These are phyloP conservation scores for Rotaria magnacalcarata DNA, from an alignment of 2,888 invertebrate genomes.

Conservation along the genomic window DNA sequence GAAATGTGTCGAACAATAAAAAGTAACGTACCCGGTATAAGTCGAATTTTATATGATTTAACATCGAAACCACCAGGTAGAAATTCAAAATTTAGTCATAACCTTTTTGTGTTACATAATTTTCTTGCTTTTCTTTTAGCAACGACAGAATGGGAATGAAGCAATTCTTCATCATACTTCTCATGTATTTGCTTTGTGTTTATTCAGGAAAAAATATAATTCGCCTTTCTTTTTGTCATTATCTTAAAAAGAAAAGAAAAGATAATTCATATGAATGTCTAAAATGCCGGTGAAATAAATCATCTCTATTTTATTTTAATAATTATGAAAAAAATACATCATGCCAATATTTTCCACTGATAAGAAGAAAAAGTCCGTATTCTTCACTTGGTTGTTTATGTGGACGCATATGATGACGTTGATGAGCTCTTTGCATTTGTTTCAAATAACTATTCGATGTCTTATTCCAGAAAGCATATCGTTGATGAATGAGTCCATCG, in stretches of 20 bases:
- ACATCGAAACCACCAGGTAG: constrained; percentile 56
- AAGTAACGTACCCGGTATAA: constrained; percentile 77
- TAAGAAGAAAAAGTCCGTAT: neutral
- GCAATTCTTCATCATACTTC: too few species aligned
- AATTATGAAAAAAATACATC: neutral
- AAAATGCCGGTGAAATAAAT: neutral
- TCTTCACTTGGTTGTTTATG: neutral
- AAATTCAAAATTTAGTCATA: neutral
- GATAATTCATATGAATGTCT: neutral
- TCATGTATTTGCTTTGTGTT: too few species aligned
- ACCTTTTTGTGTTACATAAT: too few species aligned
- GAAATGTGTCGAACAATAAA: constrained; percentile 17
- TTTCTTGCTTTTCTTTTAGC: too few species aligned
- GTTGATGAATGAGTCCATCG: neutral
- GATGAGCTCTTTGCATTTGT: neutral
- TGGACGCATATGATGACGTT: neutral
- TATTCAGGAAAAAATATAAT: too few species aligned
- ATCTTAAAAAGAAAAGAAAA: neutral
- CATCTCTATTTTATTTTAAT: too few species aligned
- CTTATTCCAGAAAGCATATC: neutral
- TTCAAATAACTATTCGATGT: neutral
- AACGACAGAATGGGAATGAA: too few species aligned
- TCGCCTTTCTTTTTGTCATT: neutral
- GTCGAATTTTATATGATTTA: constrained; percentile 89
- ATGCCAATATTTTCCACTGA: neutral